Percentiles rank a stretch among this genome's conserved stretches.
Conservation (phyloP, 2,888 invertebrate species). For the Ypsolopha scabrella region DNA sequence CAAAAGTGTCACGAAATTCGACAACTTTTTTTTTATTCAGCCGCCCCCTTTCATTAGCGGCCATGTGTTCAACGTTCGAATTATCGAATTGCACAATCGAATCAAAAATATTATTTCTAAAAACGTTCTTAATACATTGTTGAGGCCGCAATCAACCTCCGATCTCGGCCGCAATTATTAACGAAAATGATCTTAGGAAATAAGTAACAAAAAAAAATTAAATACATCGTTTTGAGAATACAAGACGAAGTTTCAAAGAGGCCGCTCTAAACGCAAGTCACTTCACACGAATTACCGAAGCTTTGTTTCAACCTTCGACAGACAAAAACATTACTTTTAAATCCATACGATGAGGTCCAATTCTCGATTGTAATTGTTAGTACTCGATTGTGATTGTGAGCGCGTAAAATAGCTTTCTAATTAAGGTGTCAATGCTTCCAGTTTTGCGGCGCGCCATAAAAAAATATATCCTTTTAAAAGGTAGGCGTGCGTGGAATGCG, state of each 20-base stretch:
- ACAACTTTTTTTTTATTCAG: constrained; percentile 15
- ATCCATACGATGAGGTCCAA: constrained; percentile 33
- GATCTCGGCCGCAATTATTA: constrained; percentile 45
- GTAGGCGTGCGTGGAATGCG: constrained; percentile 6
- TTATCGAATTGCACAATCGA: constrained; percentile 18
- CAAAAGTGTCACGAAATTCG: constrained; percentile 13
- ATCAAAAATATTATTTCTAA: constrained; percentile 22
- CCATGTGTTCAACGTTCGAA: constrained; percentile 3
- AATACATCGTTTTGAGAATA: constrained; percentile 50
- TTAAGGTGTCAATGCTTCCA: constrained; percentile 36
- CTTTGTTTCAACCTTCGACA: constrained; percentile 53
- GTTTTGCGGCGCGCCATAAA: constrained; percentile 10
- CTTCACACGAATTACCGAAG: constrained; percentile 61
- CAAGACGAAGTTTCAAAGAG: constrained; percentile 45
- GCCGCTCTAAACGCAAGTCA: constrained; percentile 54
- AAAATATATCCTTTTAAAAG: constrained; percentile 1
- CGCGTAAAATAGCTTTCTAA: constrained; percentile 39
- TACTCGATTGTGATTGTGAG: constrained; percentile 19
- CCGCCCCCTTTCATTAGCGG: constrained; percentile 29
- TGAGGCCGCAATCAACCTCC: constrained; percentile 30
- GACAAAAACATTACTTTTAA: constrained; percentile 53
- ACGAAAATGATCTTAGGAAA: constrained; percentile 51
- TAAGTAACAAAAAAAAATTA: constrained; percentile 32
- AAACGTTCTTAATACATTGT: constrained; percentile 18
- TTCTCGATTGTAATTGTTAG: constrained; percentile 46